Evolutionary conservation across 2,797 vertebrate species (phyloP).

Genomic region (Bovichtus variegatus): DNA sequence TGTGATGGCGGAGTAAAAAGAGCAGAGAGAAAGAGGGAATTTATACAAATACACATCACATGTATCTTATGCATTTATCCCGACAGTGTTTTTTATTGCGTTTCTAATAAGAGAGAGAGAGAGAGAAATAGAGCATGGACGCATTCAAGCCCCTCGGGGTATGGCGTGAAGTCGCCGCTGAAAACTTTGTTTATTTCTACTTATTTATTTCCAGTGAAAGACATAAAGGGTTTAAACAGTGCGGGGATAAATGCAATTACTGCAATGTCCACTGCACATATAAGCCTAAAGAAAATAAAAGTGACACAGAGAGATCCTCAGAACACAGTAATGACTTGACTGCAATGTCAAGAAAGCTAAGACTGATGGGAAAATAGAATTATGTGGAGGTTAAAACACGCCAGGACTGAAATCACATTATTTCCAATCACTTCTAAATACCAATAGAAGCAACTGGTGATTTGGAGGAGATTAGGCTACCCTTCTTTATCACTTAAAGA

Average conservation of each 20-base stretch:
- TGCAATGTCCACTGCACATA: conserved; percentile 25
- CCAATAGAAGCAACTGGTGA: background rate
- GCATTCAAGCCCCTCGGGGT: conserved; percentile 18
- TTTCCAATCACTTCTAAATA: conserved; percentile 11
- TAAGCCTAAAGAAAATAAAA: conserved; percentile 22
- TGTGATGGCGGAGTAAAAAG: conserved; percentile 32
- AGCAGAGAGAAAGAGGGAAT: conserved; percentile 12
- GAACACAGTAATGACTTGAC: background rate
- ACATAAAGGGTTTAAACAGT: conserved; percentile 32
- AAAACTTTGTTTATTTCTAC: conserved; percentile 8
- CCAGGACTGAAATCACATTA: background rate
- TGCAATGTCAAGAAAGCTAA: background rate
- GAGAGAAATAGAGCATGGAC: conserved; percentile 9
- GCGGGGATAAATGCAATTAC: conserved; percentile 26
- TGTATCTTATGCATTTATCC: conserved; percentile 11
- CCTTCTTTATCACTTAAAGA: background rate
- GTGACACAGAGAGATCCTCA: conserved; percentile 4
- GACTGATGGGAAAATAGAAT: conserved; percentile 11
- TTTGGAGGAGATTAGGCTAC: background rate
- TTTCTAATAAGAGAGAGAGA: conserved; percentile 14
- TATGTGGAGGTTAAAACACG: background rate
- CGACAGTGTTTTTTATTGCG: conserved; percentile 12
- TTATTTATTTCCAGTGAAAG: conserved; percentile 26
- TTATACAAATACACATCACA: conserved; percentile 24
- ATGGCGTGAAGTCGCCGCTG: background rate